Conservation (phyloP, 2,888 invertebrate genomes). For the Petrolisthes manimaculis region DNA sequence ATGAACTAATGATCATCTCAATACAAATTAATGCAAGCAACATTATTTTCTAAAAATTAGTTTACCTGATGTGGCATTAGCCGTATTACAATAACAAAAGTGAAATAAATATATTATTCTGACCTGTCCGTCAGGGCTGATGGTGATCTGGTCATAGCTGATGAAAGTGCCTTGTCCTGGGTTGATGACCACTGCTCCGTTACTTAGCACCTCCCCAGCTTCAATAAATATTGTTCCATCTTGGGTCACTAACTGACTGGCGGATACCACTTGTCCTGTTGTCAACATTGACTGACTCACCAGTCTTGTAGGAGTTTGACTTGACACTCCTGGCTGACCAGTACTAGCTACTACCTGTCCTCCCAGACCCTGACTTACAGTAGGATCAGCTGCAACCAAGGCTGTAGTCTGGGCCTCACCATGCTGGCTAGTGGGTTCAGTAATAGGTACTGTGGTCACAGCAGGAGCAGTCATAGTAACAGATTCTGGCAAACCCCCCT, state of each 20-base stretch:
- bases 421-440: slow-evolving; percentile 29
- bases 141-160: slow-evolving; percentile 57
- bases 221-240: slow-evolving; percentile 56
- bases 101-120: not conserved
- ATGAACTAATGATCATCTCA: no score
- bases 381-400: slow-evolving; percentile 23
- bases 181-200: slow-evolving; percentile 52
- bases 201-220: slow-evolving; percentile 48
- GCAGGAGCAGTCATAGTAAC: slow-evolving; percentile 2
- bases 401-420: slow-evolving; percentile 27
- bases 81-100: not conserved
- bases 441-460: not conserved
- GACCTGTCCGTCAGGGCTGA: slow-evolving; percentile 57
- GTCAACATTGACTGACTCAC: slow-evolving; percentile 31
- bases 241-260: slow-evolving; percentile 50
- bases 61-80: no score
- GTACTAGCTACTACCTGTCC: slow-evolving; percentile 35
- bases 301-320: slow-evolving; percentile 31
- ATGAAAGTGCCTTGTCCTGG: slow-evolving; percentile 51
- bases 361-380: slow-evolving; percentile 25
- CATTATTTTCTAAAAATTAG: no score
- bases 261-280: slow-evolving; percentile 37
- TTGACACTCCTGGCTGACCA: slow-evolving; percentile 21
- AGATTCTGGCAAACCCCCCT: not conserved
- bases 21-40: no score